phyloP scores from a whole-genome alignment of 2,888 invertebrate species.

The Hermaeophaga mercurialis region DNA sequence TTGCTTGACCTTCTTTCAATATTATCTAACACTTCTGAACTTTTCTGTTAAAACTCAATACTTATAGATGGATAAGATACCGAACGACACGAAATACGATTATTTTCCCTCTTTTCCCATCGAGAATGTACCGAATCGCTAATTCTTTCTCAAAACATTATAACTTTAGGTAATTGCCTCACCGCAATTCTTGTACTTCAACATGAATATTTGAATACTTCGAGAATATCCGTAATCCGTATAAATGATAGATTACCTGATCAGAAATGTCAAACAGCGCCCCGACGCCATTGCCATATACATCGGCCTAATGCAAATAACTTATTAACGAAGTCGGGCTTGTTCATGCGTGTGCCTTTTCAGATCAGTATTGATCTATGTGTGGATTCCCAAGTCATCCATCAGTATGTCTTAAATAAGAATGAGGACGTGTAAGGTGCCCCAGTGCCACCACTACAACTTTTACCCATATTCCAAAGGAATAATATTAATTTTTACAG shows the following conservation, averaged over 20 bases:
- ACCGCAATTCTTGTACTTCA: slow-evolving; percentile 8
- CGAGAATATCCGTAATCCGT: slow-evolving; percentile 14
- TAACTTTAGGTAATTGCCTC: slow-evolving; percentile 3
- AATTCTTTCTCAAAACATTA: not conserved
- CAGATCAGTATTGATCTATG: slow-evolving; percentile 23
- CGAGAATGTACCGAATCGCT: too few relatives aligned
- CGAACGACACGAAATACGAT: too few relatives aligned
- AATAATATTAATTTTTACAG: too few relatives aligned
- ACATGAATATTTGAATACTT: slow-evolving; percentile 22
- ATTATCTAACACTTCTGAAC: too few relatives aligned
- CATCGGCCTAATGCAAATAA: slow-evolving; percentile 24
- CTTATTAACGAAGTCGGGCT: slow-evolving; percentile 24
- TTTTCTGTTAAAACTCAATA: too few relatives aligned
- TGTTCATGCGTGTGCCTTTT: slow-evolving; percentile 26
- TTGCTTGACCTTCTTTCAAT: too few relatives aligned
- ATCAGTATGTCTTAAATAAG: slow-evolving; percentile 26
- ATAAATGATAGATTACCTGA: slow-evolving; percentile 22
- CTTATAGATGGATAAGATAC: too few relatives aligned
- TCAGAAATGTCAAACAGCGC: slow-evolving; percentile 10
- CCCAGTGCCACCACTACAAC: slow-evolving; percentile 1
- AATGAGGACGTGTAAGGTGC: slow-evolving; percentile 8
- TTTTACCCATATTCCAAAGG: not conserved
- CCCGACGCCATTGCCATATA: slow-evolving; percentile 13
- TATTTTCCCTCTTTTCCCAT: too few relatives aligned
- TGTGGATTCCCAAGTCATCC: slow-evolving; percentile 25